phyloP scores from a whole-genome alignment of 2,797 vertebrate genomes.

The Sebastes glaucus region DNA sequence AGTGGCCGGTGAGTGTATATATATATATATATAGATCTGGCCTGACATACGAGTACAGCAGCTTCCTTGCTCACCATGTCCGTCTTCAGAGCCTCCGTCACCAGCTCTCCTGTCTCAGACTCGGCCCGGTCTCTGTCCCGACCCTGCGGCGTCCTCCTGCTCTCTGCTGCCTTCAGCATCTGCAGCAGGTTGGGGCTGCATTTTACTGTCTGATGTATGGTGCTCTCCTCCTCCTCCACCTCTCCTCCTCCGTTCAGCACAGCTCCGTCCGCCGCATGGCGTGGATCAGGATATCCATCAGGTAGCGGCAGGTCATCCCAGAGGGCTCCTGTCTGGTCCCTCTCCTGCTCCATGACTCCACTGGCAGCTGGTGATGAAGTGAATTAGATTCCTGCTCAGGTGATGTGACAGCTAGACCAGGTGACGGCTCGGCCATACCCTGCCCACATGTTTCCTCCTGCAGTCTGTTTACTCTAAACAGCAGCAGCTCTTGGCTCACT shows the following conservation, averaged over 20 bases:
- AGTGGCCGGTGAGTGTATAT: no score
- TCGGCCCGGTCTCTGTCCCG: constrained; percentile 2
- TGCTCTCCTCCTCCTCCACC: not conserved
- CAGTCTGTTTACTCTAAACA: constrained; percentile 68
- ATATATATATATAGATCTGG: no score
- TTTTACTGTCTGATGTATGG: constrained; percentile 16
- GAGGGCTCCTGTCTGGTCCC: constrained; percentile 6
- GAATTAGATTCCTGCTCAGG: constrained; percentile 14
- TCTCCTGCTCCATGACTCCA: constrained; percentile 43
- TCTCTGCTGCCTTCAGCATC: constrained; percentile 72
- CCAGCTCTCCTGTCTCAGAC: not conserved
- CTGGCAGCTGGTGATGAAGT: constrained; percentile 1
- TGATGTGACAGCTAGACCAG: not conserved
- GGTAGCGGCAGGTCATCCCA: constrained; percentile 16
- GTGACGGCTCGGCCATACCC: not conserved
- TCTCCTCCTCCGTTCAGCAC: constrained; percentile 1
- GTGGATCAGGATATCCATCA: constrained; percentile 14
- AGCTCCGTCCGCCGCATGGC: not conserved
- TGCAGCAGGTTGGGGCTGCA: constrained; percentile 56
- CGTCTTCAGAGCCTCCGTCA: constrained; percentile 60
- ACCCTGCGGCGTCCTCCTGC: constrained; percentile 19
- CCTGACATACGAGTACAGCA: not conserved
- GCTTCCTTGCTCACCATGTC: constrained; percentile 67
- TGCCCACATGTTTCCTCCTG: constrained; percentile 46
- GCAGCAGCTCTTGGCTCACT: constrained; percentile 20